These are phyloP conservation scores for Platorchestia sp. DNA, from an alignment of 1,140 invertebrate genomes.

Conservation along the genomic window DNA sequence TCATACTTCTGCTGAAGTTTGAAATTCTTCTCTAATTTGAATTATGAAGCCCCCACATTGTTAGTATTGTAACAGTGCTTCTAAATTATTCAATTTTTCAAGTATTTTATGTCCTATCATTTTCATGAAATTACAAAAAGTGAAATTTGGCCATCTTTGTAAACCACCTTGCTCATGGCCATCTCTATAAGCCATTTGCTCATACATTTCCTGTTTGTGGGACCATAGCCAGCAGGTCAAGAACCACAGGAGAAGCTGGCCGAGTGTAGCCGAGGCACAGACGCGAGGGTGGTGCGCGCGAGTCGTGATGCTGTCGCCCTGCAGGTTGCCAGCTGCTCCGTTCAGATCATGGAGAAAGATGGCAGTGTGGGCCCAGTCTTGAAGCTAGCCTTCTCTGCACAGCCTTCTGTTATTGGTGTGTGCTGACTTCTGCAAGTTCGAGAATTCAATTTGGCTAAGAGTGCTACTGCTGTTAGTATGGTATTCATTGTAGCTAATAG, in stretches of 20 bases:
- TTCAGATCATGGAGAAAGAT: background rate
- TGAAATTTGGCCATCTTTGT: background rate
- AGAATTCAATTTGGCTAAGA: no score
- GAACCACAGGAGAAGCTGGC: background rate
- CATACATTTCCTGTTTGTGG: background rate
- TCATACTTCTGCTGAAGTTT: background rate
- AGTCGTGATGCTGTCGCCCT: background rate
- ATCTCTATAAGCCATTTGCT: no score
- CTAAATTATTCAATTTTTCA: background rate
- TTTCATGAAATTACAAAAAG: background rate
- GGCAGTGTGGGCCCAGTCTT: background rate
- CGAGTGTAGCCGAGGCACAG: background rate
- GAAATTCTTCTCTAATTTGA: background rate
- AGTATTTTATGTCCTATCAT: background rate
- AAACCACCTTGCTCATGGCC: background rate
- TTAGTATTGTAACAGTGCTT: background rate
- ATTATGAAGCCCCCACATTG: background rate
- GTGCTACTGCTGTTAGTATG: no score
- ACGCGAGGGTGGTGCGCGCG: background rate
- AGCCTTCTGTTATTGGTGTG: background rate
- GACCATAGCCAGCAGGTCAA: background rate
- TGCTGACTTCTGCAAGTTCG: no score
- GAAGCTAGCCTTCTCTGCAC: background rate
- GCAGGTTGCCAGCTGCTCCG: constrained; percentile 19
- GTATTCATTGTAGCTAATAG: no score